Conservation (phyloP, 2,888 invertebrate species). For the Torymus texanus region DNA sequence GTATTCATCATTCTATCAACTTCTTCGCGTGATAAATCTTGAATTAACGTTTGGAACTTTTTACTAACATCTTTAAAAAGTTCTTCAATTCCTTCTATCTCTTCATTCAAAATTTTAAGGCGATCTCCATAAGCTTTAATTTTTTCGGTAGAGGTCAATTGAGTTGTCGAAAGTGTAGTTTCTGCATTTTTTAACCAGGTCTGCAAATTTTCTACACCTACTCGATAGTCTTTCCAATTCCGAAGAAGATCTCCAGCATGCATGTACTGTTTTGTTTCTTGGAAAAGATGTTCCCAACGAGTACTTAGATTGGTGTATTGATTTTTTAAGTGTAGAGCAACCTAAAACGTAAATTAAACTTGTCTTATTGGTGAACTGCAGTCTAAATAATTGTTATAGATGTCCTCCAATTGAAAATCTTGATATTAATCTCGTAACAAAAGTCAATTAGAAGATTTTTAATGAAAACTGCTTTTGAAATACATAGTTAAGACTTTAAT, state of each 20-base stretch:
- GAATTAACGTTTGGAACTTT: conserved; percentile 92
- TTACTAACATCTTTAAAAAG: conserved; percentile 93
- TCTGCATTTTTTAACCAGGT: conserved; percentile 89
- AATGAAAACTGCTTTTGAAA: too few species aligned
- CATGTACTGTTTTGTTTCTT: conserved; percentile 90
- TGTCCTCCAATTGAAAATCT: too few species aligned
- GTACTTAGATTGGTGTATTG: conserved; percentile 84
- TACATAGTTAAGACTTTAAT: too few species aligned
- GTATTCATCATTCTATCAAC: conserved; percentile 93
- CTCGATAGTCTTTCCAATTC: conserved; percentile 86
- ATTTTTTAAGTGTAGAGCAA: conserved; percentile 86
- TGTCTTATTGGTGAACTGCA: conserved; percentile 27
- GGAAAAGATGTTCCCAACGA: conserved; percentile 90
- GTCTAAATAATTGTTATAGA: too few species aligned
- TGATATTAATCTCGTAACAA: too few species aligned
- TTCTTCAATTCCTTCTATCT: conserved; percentile 91
- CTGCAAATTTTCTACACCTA: conserved; percentile 85
- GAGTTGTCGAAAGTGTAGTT: conserved; percentile 80
- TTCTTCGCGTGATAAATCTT: conserved; percentile 91
- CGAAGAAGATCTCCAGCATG: conserved; percentile 91
- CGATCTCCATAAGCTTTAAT: conserved; percentile 88
- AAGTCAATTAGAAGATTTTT: too few species aligned
- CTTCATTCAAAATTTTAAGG: conserved; percentile 84
- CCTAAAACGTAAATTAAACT: conserved; percentile 63
- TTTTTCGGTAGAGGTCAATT: conserved; percentile 85